phyloP scores from a whole-genome alignment of 2,888 invertebrate species.

The Drosophila siamana region DNA sequence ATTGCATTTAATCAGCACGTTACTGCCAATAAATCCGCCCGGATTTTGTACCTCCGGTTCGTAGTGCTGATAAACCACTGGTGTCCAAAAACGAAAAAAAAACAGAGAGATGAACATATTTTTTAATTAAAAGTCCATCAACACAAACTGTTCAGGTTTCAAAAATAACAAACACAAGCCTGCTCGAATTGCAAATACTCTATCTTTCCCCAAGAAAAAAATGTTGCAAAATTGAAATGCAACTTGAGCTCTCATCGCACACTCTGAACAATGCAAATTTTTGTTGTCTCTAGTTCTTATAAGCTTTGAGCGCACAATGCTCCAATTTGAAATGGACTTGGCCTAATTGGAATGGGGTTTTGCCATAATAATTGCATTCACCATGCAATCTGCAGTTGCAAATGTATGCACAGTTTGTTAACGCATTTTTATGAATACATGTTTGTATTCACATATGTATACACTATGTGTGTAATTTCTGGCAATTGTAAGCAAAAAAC shows the following conservation, averaged over 20 bases:
- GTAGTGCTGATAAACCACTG: conserved; percentile 87
- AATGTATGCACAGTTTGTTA: conserved; percentile 13
- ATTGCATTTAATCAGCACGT: conserved; percentile 87
- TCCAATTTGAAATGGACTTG: not conserved
- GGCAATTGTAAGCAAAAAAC: conserved; percentile 10
- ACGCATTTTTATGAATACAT: conserved; percentile 12
- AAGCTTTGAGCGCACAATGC: conserved; percentile 2
- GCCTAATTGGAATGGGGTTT: conserved; percentile 8
- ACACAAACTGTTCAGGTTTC: conserved; percentile 1
- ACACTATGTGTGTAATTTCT: conserved; percentile 12
- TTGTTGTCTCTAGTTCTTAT: conserved; percentile 1
- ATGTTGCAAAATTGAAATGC: conserved; percentile 1
- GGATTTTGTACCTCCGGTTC: conserved; percentile 88
- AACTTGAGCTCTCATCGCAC: not conserved
- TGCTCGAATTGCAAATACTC: conserved; percentile 11
- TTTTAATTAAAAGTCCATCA: conserved; percentile 16
- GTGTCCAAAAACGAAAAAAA: not conserved
- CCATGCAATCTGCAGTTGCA: not conserved
- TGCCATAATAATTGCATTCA: conserved; percentile 11
- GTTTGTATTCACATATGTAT: not conserved
- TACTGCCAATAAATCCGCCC: conserved; percentile 87
- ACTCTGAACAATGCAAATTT: not conserved
- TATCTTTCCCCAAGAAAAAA: not conserved
- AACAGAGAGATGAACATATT: conserved; percentile 9
- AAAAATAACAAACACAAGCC: not conserved